Evolutionary conservation across 1,140 invertebrate species (phyloP), one percentile per base, ranked within the genome.

Genomic region (Cardiocondyla obscurior): DNA sequence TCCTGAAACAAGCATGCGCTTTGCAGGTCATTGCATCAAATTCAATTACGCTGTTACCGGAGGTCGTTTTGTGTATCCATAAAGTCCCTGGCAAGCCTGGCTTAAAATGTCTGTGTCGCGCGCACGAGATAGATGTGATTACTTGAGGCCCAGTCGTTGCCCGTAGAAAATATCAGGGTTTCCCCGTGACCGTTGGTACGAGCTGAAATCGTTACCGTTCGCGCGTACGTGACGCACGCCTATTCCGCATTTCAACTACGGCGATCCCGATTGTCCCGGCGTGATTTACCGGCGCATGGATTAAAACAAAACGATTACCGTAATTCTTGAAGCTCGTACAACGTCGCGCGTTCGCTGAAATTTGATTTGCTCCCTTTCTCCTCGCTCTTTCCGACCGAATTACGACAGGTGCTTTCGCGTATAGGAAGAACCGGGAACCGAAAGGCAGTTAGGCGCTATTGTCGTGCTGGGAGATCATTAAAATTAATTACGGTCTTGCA

Each of bases 291-390:
- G 65, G 28, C 16, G 53, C 28, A 33, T 25, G 53, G 33, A 83
- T 83, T 83, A 79, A 79, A 83, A 83, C 73, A 77, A 36, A 79
- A 79, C 53, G 62, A 69, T 79, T 62, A 57, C 60, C 74, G 33
- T 81, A 79, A 83, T 83, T 83, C 51, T 79, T 67, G 30, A 65
- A 79, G 51, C 19, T 33, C 39, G 36, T 36, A 42, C 28, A 22
- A 62, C 30, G 33, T 30, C 60, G 30, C 33, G 22, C 33, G 51
- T 16, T 39, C 5, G 3, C 39, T 42, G 39, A 58, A 58, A 81
- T 16, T 58, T 16, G 42, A 36, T 57, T 44, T 7, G 22, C 33
- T 69, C 6, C 44, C 22, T 49, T 8, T 39, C 62, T 16, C 44
- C 46, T 73, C n/a, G 28, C 39, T 39, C 51, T 19, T 70, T 49